Conservation (phyloP, 2,888 invertebrate species). For the Aspidiotus rigidus region DNA sequence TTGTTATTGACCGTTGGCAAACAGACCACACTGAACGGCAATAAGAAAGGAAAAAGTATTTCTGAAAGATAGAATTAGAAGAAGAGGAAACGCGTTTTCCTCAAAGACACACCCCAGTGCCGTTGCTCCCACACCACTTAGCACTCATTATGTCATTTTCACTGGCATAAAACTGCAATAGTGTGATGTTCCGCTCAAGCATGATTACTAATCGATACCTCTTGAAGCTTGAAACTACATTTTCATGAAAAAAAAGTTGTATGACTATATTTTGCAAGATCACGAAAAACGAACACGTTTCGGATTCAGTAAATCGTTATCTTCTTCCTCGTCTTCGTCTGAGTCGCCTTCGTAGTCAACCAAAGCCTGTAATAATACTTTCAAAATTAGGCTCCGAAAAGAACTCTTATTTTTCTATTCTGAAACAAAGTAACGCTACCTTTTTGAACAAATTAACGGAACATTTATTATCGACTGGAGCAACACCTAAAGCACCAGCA, state of each 20-base stretch:
- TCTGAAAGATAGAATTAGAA: background rate
- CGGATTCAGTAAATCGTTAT: constrained; percentile 39
- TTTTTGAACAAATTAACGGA: constrained; percentile 46
- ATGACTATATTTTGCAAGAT: background rate
- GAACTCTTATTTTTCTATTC: too few species aligned
- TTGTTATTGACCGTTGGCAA: too few species aligned
- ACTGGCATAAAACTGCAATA: too few species aligned
- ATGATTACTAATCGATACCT: background rate
- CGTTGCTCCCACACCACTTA: too few species aligned
- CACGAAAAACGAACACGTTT: constrained; percentile 25
- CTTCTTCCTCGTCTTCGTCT: constrained; percentile 82
- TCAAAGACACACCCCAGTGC: too few species aligned
- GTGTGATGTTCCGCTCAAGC: background rate
- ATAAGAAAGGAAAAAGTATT: background rate
- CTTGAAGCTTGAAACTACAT: too few species aligned
- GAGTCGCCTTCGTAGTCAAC: constrained; percentile 98
- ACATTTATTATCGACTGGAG: constrained; percentile 46
- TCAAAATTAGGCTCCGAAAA: too few species aligned
- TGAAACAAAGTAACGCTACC: constrained; percentile 40
- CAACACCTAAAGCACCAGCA: constrained; percentile 40
- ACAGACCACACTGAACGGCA: background rate
- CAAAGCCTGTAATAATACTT: constrained; percentile 48
- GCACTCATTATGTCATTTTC: too few species aligned
- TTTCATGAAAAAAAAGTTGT: too few species aligned
- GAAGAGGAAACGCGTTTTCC: background rate